A percentile compares a stretch with the other conserved stretches of the same genome.
These are phyloP conservation scores for Achlya flavicornis DNA, from an alignment of 2,888 invertebrate species.

Conservation along the genomic window DNA sequence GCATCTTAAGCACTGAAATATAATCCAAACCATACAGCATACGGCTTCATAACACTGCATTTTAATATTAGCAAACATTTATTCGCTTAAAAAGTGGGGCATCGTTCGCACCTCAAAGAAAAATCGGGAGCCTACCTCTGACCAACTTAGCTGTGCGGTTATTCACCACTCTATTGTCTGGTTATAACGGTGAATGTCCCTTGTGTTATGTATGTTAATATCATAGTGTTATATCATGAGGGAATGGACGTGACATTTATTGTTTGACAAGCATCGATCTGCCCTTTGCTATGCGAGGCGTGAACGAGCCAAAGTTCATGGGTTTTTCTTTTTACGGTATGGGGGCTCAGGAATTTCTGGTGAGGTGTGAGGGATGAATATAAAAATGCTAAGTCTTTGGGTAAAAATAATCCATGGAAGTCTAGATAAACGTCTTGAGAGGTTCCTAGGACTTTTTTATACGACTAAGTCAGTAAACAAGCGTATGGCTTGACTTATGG, in stretches of 20 bases:
- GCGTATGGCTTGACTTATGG: too few species aligned
- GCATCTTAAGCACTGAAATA: not conserved
- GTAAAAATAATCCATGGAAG: too few species aligned
- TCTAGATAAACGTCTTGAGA: too few species aligned
- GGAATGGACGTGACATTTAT: constrained; percentile 84
- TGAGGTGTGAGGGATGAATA: constrained; percentile 19
- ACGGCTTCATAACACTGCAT: constrained; percentile 19
- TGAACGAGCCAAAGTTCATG: constrained; percentile 72
- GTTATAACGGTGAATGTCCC: constrained; percentile 37
- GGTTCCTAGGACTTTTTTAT: too few species aligned
- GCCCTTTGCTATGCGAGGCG: constrained; percentile 80
- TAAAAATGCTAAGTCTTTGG: too few species aligned
- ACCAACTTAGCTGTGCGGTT: constrained; percentile 35
- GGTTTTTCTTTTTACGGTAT: constrained; percentile 44
- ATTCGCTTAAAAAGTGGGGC: constrained; percentile 70
- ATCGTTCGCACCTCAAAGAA: constrained; percentile 79
- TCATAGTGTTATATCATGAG: constrained; percentile 65
- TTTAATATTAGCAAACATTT: constrained; percentile 65
- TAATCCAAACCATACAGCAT: not conserved
- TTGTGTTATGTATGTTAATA: constrained; percentile 20
- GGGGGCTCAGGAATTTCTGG: constrained; percentile 33
- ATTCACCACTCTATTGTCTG: constrained; percentile 29
- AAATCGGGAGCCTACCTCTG: constrained; percentile 59
- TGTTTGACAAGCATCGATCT: constrained; percentile 84
- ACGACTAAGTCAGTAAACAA: too few species aligned